Evolutionary conservation across 2,113 vertebrate species (phyloP).

Genomic region (Anhinga rufa): DNA sequence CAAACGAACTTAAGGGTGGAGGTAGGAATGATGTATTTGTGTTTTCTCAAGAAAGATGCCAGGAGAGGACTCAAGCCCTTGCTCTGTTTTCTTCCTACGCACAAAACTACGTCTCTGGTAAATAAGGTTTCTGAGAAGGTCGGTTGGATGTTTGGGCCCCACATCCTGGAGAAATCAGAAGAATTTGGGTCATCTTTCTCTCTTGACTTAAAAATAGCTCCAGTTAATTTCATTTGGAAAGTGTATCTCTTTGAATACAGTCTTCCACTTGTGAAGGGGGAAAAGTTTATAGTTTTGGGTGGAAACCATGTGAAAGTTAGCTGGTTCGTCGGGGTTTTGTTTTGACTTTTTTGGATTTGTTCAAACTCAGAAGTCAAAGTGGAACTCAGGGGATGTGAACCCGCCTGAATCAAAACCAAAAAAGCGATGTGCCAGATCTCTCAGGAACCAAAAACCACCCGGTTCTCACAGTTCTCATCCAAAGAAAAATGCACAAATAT

Average conservation of each 20-base stretch:
- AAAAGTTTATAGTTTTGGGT: conserved; percentile 48
- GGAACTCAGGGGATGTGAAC: conserved; percentile 64
- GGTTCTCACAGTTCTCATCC: conserved; percentile 53
- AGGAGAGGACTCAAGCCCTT: not conserved
- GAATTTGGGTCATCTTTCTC: not conserved
- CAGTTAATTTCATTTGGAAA: conserved; percentile 3
- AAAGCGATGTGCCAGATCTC: conserved; percentile 24
- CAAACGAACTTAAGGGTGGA: not conserved
- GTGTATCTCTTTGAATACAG: not conserved
- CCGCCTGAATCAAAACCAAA: conserved; percentile 43
- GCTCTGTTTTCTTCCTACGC: not conserved
- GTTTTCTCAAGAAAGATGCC: not conserved
- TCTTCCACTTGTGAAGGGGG: not conserved
- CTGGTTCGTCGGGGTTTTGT: not conserved
- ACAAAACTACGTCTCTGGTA: not conserved
- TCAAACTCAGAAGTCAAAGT: conserved; percentile 40
- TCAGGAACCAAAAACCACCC: conserved; percentile 35
- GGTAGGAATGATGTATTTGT: not conserved
- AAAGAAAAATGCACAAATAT: conserved; percentile 13
- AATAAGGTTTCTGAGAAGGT: not conserved
- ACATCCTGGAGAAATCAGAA: not conserved
- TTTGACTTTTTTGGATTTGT: conserved; percentile 33
- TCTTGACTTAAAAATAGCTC: not conserved
- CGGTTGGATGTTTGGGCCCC: not conserved
- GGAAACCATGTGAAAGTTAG: conserved; percentile 43